Base-by-base conservation (phyloP, 2,888 invertebrate genomes). In the Petrolisthes manimaculis region DNA sequence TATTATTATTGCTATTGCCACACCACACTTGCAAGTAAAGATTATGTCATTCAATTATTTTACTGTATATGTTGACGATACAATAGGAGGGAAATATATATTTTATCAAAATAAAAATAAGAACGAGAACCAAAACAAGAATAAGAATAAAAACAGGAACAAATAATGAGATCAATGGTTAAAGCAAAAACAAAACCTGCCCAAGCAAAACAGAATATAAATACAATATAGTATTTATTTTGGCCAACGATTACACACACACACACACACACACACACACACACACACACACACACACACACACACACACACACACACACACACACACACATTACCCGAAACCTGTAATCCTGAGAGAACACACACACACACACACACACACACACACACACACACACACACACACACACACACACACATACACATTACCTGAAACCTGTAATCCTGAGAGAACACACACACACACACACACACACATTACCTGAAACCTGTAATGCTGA, bases 181-280 rank as follows among this genome's bases (percentile, higher is more conserved):
- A 24, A 12, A 37, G 6, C 24, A 71, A 21, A 4, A 74, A 24
- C 74, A n/a, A 1, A 24, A 21, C 21, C 37, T 1, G 1, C 67
- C 67, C 67, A 67, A 8, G 9, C 67, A 61, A 12, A 37, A 37
- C 37, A 37, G 37, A 37, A 37, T 37, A 37, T 37, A 37, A 37
- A 37, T 37, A 37, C 37, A 1, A 37, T 37, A 37, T 37, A 67
- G 3, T 3, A 2, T 18, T 18, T 18, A 67, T 18, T 18, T 18
- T 14, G 14, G 14, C 67, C 67, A 67, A 37, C 37, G 2, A 14
- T 9, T 18, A 79, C 12, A 37, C 14, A 12, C 3, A 79, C 54
- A 79, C 54, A 37, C 54, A 79, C 79, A 37, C 54, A 79, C 79
- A 37, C 54, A 79, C 54, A 55, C 67, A 81, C 81, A 55, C 67